phyloP scores from a whole-genome alignment of 2,113 vertebrate genomes.

The Phalacrocorax pelagicus region DNA sequence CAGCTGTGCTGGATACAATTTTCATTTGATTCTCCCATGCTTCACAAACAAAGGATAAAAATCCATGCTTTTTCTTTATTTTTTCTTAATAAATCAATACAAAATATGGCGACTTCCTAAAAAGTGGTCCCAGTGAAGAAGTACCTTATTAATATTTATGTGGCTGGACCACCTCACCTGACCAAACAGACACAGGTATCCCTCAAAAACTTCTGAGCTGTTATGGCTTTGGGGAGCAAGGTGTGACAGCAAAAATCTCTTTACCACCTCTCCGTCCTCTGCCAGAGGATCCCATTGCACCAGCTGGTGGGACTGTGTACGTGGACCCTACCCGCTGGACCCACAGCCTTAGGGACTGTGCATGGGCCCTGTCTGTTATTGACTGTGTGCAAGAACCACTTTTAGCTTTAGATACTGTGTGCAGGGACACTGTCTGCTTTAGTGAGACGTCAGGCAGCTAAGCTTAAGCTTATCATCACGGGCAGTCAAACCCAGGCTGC shows the following conservation, averaged over 20 bases:
- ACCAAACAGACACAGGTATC: background rate
- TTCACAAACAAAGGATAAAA: background rate
- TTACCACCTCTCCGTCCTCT: background rate
- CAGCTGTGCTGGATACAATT: background rate
- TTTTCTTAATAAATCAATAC: background rate
- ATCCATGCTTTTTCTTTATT: background rate
- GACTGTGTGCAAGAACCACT: rapidly evolving
- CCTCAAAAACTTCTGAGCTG: background rate
- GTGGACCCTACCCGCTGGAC: background rate
- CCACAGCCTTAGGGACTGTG: background rate
- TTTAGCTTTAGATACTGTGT: background rate
- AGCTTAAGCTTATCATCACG: background rate
- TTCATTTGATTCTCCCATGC: background rate
- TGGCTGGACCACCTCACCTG: background rate
- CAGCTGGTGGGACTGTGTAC: background rate
- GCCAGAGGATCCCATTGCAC: background rate
- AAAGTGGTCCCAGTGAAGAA: background rate
- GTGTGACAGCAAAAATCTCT: background rate
- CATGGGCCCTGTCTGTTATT: rapidly evolving
- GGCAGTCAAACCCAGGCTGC: background rate
- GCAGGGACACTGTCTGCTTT: background rate
- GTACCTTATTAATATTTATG: background rate
- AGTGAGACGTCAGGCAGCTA: background rate
- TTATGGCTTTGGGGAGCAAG: background rate
- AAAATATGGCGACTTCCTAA: background rate